Conservation (phyloP, 2,113 vertebrate species). For the Sardina pilchardus region DNA sequence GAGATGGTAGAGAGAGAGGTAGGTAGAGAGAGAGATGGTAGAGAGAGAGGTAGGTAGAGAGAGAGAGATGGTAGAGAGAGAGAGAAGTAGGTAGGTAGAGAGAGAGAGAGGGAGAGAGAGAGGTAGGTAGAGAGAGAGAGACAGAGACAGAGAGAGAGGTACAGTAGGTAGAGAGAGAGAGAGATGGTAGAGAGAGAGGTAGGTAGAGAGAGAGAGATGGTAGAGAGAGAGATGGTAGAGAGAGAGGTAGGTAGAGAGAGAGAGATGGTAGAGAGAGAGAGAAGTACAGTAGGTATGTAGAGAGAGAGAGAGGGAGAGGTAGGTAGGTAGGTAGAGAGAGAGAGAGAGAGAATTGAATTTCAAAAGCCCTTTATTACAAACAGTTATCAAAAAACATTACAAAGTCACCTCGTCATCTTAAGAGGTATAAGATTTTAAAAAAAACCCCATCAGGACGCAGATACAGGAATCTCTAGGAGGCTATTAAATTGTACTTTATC, state of each 20-base stretch:
- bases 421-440: too few species aligned
- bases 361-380: too few species aligned
- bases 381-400: too few species aligned
- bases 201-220: not conserved
- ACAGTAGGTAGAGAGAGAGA: conserved; percentile 18
- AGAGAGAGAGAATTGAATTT: conserved; percentile 6
- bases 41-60: conserved; percentile 32
- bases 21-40: not conserved
- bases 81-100: not conserved
- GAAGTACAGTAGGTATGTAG: too few species aligned
- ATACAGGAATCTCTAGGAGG: too few species aligned
- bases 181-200: not conserved
- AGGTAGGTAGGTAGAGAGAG: not conserved
- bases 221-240: conserved; percentile 26
- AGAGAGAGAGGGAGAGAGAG: conserved; percentile 26
- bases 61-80: not conserved
- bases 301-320: not conserved
- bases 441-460: too few species aligned
- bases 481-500: too few species aligned
- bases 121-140: not conserved
- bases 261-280: too few species aligned
- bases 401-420: too few species aligned
- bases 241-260: not conserved
- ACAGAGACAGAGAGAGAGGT: conserved; percentile 34
- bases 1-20: not conserved